Conservation (phyloP, 2,888 invertebrate genomes). For the Polydrusus pterygomalis region DNA sequence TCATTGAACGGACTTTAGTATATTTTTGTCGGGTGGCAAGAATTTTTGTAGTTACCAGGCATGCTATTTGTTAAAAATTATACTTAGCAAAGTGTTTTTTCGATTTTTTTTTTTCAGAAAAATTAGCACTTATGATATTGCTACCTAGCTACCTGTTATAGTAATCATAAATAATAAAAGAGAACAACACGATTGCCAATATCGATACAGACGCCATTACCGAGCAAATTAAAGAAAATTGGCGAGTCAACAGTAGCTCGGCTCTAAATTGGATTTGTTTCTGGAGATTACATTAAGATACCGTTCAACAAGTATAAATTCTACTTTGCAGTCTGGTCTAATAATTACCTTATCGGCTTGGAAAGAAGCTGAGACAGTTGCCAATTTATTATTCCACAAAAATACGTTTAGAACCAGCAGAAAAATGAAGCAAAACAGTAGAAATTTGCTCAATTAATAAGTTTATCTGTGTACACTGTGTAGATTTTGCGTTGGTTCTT, state of each 20-base stretch:
- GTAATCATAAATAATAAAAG: not conserved
- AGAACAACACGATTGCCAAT: not conserved
- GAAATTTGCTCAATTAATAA: no score
- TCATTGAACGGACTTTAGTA: no score
- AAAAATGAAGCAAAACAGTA: not conserved
- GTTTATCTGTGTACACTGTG: no score
- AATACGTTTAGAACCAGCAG: not conserved
- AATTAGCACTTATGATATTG: no score
- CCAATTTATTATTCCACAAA: not conserved
- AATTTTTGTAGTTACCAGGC: no score
- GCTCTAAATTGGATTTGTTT: conserved; percentile 31
- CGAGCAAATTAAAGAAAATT: conserved; percentile 28
- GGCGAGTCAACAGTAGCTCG: conserved; percentile 19
- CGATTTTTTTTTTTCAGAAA: no score
- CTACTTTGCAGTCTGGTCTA: conserved; percentile 11
- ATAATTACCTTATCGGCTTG: not conserved
- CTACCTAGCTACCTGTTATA: not conserved
- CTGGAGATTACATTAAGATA: conserved; percentile 28
- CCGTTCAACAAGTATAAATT: conserved; percentile 24
- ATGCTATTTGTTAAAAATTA: no score
- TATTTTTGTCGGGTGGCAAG: no score
- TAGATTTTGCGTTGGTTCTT: no score
- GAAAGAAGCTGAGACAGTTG: not conserved
- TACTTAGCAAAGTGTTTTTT: no score
- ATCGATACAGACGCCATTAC: conserved; percentile 33